phyloP scores from a whole-genome alignment of 2,888 invertebrate species.

The Caradrina clavipalpis region DNA sequence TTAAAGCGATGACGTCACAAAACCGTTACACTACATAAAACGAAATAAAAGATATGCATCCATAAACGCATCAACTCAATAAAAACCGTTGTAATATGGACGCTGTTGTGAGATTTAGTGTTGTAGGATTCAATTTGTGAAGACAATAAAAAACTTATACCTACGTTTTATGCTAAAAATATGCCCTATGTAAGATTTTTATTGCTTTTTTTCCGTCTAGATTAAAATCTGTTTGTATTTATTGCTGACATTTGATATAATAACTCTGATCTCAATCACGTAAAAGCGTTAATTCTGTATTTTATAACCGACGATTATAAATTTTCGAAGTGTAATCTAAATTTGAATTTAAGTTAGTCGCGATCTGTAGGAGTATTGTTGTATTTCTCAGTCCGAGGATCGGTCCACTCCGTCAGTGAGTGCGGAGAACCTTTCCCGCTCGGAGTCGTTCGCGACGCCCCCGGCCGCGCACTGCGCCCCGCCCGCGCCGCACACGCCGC shows the following conservation, averaged over 20 bases:
- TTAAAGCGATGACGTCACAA: conserved; percentile 60
- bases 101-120: conserved; percentile 44
- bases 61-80: conserved; percentile 62
- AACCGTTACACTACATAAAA: conserved; percentile 55
- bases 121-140: conserved; percentile 33
- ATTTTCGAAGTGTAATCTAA: neutral
- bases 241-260: neutral
- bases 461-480: conserved; percentile 82
- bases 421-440: conserved; percentile 87
- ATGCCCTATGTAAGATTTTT: neutral
- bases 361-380: neutral
- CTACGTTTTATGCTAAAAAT: conserved; percentile 13
- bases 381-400: conserved; percentile 81
- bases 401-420: conserved; percentile 87
- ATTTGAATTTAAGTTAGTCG: neutral
- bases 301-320: neutral
- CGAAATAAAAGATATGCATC: conserved; percentile 63
- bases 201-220: neutral
- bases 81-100: conserved; percentile 62
- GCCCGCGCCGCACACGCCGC: conserved; percentile 79
- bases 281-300: neutral
- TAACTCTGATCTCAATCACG: neutral
- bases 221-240: neutral
- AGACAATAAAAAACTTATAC: conserved; percentile 15
- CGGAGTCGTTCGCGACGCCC: conserved; percentile 85